A percentile compares a stretch with the other conserved stretches of the same genome.
These are phyloP conservation scores for Bactericera cockerelli DNA, from an alignment of 1,140 invertebrate species.

Conservation along the genomic window DNA sequence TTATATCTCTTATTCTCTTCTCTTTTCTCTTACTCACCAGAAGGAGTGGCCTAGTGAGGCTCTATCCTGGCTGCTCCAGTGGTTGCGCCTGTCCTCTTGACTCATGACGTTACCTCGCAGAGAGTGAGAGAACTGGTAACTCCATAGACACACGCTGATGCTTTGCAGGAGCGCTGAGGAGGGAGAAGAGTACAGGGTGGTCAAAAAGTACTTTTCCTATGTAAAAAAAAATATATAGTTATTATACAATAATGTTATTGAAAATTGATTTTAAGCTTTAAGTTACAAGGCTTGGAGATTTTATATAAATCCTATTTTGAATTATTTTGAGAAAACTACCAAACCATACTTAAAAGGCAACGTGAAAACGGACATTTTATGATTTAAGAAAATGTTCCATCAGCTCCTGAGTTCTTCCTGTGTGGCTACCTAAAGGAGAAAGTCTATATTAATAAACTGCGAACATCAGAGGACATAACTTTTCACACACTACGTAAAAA, in stretches of 20 bases:
- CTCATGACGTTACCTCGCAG: conserved; percentile 61
- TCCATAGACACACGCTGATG: conserved; percentile 51
- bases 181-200: too few relatives aligned
- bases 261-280: conserved; percentile 9
- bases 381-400: too few relatives aligned
- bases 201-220: too few relatives aligned
- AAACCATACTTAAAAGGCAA: not conserved
- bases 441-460: too few relatives aligned
- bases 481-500: too few relatives aligned
- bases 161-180: conserved; percentile 51
- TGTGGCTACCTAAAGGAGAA: too few relatives aligned
- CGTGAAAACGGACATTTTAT: too few relatives aligned
- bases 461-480: too few relatives aligned
- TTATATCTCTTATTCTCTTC: too few relatives aligned
- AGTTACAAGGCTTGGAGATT: not conserved
- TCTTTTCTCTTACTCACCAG: conserved; percentile 49
- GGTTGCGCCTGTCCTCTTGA: conserved; percentile 50
- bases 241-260: too few relatives aligned
- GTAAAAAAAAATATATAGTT: conserved; percentile 14
- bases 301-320: not conserved
- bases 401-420: too few relatives aligned
- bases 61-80: conserved; percentile 52
- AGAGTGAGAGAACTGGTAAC: conserved; percentile 54
- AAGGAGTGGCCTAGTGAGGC: conserved; percentile 61
- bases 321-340: not conserved